Evolutionary conservation across 2,797 vertebrate genomes (phyloP).

Genomic region (Prionace glauca): DNA sequence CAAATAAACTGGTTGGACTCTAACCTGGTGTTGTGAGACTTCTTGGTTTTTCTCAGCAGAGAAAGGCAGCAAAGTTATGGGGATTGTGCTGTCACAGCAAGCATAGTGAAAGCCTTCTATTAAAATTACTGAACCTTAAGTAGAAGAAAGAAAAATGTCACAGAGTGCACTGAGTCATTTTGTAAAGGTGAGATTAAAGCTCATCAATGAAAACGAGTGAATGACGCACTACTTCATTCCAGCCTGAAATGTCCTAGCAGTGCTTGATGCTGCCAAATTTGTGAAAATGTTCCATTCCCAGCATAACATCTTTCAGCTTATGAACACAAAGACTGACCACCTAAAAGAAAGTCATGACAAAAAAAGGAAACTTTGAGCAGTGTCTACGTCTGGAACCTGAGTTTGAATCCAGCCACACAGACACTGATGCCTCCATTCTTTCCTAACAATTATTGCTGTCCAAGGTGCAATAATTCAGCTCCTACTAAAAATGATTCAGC

Average conservation of each 20-base stretch:
- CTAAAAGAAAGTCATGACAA: slow-evolving; percentile 8
- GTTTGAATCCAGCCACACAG: slow-evolving; percentile 22
- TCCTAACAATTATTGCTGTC: background rate
- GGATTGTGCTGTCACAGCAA: background rate
- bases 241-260: background rate
- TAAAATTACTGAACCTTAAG: background rate
- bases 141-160: background rate
- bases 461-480: background rate
- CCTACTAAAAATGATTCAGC: background rate
- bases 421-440: background rate
- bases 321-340: background rate
- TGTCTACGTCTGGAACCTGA: background rate
- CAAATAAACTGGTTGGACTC: too few relatives aligned
- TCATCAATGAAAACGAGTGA: background rate
- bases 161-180: background rate
- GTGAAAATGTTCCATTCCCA: slow-evolving; percentile 6
- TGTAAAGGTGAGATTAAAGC: background rate
- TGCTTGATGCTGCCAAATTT: background rate
- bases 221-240: background rate
- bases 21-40: too few relatives aligned
- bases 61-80: background rate
- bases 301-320: background rate
- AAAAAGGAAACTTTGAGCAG: slow-evolving; percentile 28
- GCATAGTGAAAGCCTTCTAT: background rate
- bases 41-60: background rate